Evolutionary conservation across 2,113 vertebrate genomes (phyloP), one percentile per base, ranked within the genome.

Genomic region (Meriones unguiculatus): DNA sequence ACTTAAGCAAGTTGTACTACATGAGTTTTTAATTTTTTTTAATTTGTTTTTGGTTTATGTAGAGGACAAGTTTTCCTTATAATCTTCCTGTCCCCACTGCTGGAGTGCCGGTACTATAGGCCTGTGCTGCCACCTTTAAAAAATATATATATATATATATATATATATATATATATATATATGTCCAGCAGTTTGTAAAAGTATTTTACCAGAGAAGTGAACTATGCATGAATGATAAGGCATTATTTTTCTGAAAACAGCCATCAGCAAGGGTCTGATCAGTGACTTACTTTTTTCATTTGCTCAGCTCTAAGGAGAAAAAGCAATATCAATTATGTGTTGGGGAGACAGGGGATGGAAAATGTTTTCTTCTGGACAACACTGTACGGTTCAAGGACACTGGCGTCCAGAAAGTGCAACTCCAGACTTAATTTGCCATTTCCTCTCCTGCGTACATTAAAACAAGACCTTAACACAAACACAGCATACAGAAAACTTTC

Each of bases 351-450:
- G 86, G 10, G 20, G 76, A 80, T 18, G 25, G 15, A 87, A 38
- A 86, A 87, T 80, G 20, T 57, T 80, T 93, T 57, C 41, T 62
- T 30, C 59, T 82, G 85, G 92, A 96, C 92, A 94, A 89, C 59
- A 90, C 82, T 30, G 57, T 62, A 65, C 92, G 95, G 87, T 91
- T 91, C 82, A 80, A 87, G 97, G 70, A 85, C 77, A 38, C 86
- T 65, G 91, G 57, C 91, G 54, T 91, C 86, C 12, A 18, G 52
- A 76, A 28, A 76, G 80, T 25, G 13, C 54, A 96, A 65, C 41
- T 54, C 82, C 92, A 96, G 91, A 90, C 67, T 96, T 98, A 97
- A 98, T 89, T 98, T 97, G 97, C 97, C 97, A 96, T 98, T 98
- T 98, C 98, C 96, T 97, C 95, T 97, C 95, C 98, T 97, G 82